Evolutionary conservation across 2,113 vertebrate species (phyloP).

Genomic region (Panurus biarmicus): DNA sequence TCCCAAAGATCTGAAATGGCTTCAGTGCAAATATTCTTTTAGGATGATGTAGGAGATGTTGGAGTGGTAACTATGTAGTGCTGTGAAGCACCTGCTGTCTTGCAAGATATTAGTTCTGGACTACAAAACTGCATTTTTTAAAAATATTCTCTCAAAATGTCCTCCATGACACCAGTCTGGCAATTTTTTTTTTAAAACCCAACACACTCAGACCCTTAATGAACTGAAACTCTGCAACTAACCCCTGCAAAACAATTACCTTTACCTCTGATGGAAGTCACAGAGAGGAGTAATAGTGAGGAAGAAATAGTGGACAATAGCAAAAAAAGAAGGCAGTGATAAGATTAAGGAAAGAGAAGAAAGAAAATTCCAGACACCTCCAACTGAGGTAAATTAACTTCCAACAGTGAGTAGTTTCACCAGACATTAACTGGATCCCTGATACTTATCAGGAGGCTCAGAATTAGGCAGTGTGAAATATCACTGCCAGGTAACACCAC

Average conservation of each 20-base stretch:
- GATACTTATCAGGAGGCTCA: neutral
- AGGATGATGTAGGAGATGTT: neutral
- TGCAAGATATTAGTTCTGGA: neutral
- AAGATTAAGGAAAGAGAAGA: neutral
- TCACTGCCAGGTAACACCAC: neutral
- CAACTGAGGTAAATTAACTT: neutral
- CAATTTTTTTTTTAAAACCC: too few species aligned
- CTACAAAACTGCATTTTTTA: neutral
- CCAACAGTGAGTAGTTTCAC: neutral
- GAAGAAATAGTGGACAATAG: neutral
- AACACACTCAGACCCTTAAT: neutral
- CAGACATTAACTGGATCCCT: neutral
- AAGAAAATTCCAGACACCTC: neutral
- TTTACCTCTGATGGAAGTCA: neutral
- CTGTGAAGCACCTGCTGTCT: neutral
- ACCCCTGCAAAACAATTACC: neutral
- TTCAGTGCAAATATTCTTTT: conserved; percentile 18
- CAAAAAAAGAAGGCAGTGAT: neutral
- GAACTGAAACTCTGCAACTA: neutral
- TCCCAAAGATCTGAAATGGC: conserved; percentile 21
- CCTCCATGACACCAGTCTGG: neutral
- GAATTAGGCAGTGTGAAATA: neutral
- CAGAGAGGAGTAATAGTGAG: too few species aligned
- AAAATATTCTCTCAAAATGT: neutral
- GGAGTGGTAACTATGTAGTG: neutral